A percentile compares a stretch with the other conserved stretches of the same genome.
These are phyloP conservation scores for Scrobipalpa costella DNA, from an alignment of 2,888 invertebrate species.

Conservation along the genomic window DNA sequence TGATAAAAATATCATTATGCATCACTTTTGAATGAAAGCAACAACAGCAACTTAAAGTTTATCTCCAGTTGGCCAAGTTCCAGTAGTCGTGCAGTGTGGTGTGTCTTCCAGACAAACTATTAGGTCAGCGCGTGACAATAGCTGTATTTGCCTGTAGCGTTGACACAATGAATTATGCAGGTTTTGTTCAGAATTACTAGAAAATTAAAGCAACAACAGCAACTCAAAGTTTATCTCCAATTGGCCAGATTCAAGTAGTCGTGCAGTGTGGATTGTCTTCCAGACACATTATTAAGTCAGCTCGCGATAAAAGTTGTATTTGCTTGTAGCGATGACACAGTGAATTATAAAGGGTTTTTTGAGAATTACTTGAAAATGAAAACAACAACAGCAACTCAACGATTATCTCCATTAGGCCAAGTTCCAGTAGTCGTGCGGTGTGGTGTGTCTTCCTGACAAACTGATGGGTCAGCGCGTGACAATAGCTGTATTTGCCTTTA, in stretches of 20 bases:
- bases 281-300: neutral
- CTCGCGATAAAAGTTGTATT: neutral
- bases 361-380: no score
- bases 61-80: neutral
- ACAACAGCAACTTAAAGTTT: no score
- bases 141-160: neutral
- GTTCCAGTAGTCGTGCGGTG: neutral
- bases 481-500: neutral
- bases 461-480: neutral
- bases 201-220: no score
- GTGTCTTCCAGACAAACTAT: neutral
- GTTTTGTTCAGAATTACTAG: no score
- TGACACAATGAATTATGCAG: no score
- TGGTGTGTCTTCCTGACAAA: neutral
- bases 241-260: neutral
- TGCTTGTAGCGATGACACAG: neutral
- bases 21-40: no score
- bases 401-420: neutral
- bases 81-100: neutral
- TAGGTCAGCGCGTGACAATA: neutral
- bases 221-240: neutral
- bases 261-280: neutral
- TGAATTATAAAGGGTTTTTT: no score
- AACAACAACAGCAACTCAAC: no score
- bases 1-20: no score